Evolutionary conservation across 2,888 invertebrate genomes (phyloP).

Genomic region (Drosophila paramelanica): DNA sequence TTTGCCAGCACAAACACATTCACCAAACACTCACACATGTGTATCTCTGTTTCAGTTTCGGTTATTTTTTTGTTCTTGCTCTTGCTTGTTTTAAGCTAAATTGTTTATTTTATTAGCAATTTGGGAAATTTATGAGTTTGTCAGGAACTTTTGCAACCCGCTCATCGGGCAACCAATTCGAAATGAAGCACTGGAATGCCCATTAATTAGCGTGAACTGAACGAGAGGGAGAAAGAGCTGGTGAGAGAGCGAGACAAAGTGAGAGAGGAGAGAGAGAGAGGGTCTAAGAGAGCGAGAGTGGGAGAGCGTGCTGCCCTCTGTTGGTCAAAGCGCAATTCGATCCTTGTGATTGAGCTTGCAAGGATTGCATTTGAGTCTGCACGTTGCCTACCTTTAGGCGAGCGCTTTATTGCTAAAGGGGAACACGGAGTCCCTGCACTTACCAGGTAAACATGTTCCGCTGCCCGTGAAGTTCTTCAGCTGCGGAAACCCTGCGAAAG

Average conservation of each 20-base stretch:
- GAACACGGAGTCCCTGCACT: conserved; percentile 38
- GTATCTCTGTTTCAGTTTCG: conserved; percentile 8
- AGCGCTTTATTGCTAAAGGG: conserved; percentile 5
- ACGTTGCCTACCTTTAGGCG: conserved; percentile 72
- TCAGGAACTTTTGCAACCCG: conserved; percentile 21
- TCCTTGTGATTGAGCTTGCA: conserved; percentile 19
- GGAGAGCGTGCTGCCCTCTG: conserved; percentile 58
- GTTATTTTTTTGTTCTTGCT: conserved; percentile 19
- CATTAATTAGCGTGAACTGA: conserved; percentile 69
- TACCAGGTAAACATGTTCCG: conserved; percentile 83
- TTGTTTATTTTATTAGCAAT: conserved; percentile 82
- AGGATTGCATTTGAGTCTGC: conserved; percentile 33
- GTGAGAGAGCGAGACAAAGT: neutral
- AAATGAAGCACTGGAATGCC: conserved; percentile 77
- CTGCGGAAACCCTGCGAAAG: conserved; percentile 82
- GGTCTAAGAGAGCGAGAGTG: neutral
- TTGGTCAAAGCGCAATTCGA: conserved; percentile 33
- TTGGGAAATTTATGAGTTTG: conserved; percentile 70
- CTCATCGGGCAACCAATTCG: conserved; percentile 28
- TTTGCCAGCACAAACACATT: conserved; percentile 24
- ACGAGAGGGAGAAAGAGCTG: neutral
- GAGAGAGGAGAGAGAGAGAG: neutral
- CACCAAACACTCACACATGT: conserved; percentile 26
- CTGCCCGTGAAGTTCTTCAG: conserved; percentile 82
- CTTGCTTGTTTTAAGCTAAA: conserved; percentile 71